These are phyloP conservation scores for Nanger granti DNA, from an alignment of 2,113 vertebrate species.

Conservation along the genomic window DNA sequence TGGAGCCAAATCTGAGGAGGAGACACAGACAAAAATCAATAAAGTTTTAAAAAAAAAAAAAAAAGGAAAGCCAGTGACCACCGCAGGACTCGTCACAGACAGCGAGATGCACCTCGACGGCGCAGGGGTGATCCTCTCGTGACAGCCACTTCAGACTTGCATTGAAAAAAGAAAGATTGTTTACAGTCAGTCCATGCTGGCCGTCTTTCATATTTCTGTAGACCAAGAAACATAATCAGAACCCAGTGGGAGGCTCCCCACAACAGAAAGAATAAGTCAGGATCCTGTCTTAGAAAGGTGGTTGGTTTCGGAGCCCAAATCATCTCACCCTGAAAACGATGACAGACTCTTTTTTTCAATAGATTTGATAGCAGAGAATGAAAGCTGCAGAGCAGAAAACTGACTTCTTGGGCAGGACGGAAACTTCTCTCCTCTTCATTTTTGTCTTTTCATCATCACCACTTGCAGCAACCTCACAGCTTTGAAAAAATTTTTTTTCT, in stretches of 20 bases:
- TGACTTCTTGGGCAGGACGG: neutral
- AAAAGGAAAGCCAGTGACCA: neutral
- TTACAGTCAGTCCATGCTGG: accelerated
- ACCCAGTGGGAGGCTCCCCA: neutral
- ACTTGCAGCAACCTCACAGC: accelerated
- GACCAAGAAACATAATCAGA: neutral
- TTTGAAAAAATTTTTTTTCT: neutral
- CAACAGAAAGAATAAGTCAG: neutral
- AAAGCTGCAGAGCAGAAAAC: accelerated
- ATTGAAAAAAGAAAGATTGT: neutral
- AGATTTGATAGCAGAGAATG: accelerated
- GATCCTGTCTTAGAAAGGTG: accelerated
- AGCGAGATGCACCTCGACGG: accelerated
- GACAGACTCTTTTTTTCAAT: too few species aligned
- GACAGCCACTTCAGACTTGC: accelerated
- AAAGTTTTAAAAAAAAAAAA: neutral
- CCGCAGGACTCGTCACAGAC: accelerated
- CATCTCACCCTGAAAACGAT: neutral
- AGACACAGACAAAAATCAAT: neutral
- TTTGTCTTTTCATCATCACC: too few species aligned
- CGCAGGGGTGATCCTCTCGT: accelerated
- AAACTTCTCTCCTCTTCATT: too few species aligned
- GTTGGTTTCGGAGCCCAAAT: accelerated
- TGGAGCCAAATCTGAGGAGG: slow-evolving; percentile 81
- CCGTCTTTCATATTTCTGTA: neutral